Percentiles rank a stretch among this genome's conserved stretches.
Conservation (phyloP, 2,888 invertebrate species). For the Phortica okadai region DNA sequence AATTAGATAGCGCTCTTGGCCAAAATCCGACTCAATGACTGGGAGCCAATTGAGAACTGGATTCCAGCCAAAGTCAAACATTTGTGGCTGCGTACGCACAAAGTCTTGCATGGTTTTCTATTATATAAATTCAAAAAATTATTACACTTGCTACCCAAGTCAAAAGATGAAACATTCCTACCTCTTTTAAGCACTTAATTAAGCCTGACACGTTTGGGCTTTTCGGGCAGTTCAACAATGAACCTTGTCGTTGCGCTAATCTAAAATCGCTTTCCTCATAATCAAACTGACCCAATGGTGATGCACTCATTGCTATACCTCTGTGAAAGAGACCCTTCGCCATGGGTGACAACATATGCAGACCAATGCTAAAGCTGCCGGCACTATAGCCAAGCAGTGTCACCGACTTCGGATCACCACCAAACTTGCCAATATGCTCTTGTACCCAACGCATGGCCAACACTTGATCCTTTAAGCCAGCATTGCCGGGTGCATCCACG, state of each 20-base stretch:
- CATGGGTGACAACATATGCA: conserved; percentile 82
- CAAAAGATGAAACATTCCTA: conserved; percentile 48
- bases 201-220: conserved; percentile 76
- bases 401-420: conserved; percentile 81
- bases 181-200: conserved; percentile 79
- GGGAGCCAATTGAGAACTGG: conserved; percentile 78
- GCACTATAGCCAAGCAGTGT: conserved; percentile 81
- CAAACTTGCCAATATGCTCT: conserved; percentile 81
- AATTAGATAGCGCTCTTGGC: conserved; percentile 81
- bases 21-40: conserved; percentile 81
- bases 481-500: conserved; percentile 82
- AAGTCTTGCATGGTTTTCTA: conserved; percentile 66
- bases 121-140: neutral
- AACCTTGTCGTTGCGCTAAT: conserved; percentile 81
- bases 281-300: conserved; percentile 78
- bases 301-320: conserved; percentile 83
- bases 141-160: neutral
- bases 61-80: conserved; percentile 71
- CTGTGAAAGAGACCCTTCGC: conserved; percentile 83
- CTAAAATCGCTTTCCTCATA: conserved; percentile 78
- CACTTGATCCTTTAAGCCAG: conserved; percentile 84
- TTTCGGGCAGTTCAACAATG: conserved; percentile 79
- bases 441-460: conserved; percentile 82
- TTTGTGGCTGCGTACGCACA: conserved; percentile 57
- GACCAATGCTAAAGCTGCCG: conserved; percentile 77